These are phyloP conservation scores for Cotesia chilonis DNA, from an alignment of 1,140 invertebrate species.

Conservation along the genomic window DNA sequence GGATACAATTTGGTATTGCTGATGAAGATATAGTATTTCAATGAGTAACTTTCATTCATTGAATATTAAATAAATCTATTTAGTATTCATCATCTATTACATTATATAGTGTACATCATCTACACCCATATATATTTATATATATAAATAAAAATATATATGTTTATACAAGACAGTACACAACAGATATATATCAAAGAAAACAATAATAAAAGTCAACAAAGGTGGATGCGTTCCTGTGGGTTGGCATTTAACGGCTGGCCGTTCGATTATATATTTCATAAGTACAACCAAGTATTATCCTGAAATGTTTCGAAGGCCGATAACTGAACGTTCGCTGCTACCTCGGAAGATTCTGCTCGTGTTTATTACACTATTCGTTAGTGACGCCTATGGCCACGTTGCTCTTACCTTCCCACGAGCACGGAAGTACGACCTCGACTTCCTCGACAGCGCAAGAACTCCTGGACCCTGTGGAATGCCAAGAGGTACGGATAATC, in stretches of 20 bases:
- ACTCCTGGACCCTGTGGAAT: conserved; percentile 94
- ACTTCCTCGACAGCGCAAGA: conserved; percentile 91
- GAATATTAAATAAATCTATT: no score
- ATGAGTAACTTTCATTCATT: no score
- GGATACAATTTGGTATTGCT: no score
- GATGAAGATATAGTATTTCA: no score
- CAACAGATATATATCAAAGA: no score
- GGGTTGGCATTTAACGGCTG: conserved; percentile 7
- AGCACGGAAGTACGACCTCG: conserved; percentile 86
- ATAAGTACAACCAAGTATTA: conserved; percentile 31
- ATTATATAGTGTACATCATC: no score
- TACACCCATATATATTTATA: no score
- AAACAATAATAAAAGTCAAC: no score
- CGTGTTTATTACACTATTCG: conserved; percentile 44
- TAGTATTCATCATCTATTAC: no score
- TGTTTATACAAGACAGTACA: no score
- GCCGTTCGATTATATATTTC: neutral
- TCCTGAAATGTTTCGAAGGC: conserved; percentile 35
- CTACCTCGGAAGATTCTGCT: conserved; percentile 41
- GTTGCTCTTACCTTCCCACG: conserved; percentile 88
- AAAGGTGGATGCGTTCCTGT: no score
- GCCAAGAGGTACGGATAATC: conserved; percentile 82
- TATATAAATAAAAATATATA: no score
- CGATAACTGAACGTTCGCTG: neutral
- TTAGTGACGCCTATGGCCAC: conserved; percentile 67